These are phyloP conservation scores for Bombyx mandarina DNA, from an alignment of 1,140 invertebrate genomes.

Conservation along the genomic window DNA sequence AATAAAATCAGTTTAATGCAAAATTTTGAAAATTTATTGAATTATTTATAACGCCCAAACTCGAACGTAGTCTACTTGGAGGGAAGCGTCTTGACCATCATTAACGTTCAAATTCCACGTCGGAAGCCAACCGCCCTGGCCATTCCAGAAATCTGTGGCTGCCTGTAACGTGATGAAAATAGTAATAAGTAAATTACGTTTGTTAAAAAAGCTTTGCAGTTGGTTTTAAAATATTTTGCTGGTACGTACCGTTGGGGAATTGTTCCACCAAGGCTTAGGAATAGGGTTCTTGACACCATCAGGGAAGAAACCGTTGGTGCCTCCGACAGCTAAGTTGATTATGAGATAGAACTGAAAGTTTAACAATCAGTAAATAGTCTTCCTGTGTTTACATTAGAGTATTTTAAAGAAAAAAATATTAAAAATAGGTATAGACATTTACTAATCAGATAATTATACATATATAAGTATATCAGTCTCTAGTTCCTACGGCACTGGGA, in stretches of 20 bases:
- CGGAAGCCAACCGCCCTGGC: conserved; percentile 34
- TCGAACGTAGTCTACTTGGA: conserved; percentile 62
- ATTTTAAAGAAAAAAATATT: too few species aligned
- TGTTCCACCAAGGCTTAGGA: conserved; percentile 74
- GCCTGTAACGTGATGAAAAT: conserved; percentile 26
- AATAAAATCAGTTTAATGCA: neutral
- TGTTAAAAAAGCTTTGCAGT: neutral
- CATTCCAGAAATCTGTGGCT: conserved; percentile 56
- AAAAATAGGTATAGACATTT: too few species aligned
- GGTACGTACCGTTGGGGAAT: conserved; percentile 56
- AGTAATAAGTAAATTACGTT: neutral
- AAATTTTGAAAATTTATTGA: neutral
- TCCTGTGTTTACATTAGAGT: too few species aligned
- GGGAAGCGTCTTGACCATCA: conserved; percentile 48
- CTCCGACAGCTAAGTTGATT: conserved; percentile 77
- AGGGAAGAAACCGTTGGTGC: conserved; percentile 74
- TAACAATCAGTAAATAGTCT: too few species aligned
- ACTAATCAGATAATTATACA: too few species aligned
- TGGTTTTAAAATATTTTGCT: neutral
- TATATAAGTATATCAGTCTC: too few species aligned
- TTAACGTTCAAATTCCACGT: conserved; percentile 55
- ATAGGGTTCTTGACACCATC: conserved; percentile 64
- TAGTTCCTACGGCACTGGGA: too few species aligned
- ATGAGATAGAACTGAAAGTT: conserved; percentile 76
- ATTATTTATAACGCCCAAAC: conserved; percentile 54